These are phyloP conservation scores for Apus apus DNA, from an alignment of 2,113 vertebrate genomes.

Conservation along the genomic window DNA sequence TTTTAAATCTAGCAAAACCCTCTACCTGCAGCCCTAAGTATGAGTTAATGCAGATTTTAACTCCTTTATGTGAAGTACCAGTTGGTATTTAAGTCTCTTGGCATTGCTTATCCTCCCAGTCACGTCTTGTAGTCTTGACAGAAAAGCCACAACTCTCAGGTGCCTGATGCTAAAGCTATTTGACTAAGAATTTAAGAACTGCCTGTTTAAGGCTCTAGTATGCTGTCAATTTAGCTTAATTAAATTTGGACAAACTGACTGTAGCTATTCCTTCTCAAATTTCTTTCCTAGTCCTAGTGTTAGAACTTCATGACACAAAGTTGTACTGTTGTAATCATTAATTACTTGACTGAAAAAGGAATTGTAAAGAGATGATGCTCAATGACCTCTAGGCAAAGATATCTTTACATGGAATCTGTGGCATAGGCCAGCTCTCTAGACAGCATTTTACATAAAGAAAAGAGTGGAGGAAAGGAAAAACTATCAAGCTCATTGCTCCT, in stretches of 20 bases:
- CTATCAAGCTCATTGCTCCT: neutral
- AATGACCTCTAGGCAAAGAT: neutral
- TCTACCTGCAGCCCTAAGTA: neutral
- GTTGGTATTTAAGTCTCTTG: neutral
- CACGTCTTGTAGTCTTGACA: neutral
- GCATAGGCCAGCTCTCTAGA: neutral
- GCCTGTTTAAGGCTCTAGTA: neutral
- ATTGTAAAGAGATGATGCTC: neutral
- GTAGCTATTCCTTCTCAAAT: neutral
- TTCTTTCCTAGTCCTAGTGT: neutral
- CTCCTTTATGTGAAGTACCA: neutral
- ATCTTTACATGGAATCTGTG: neutral
- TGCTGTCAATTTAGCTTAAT: neutral
- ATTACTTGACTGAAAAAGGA: neutral
- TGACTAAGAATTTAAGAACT: neutral
- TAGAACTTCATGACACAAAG: neutral
- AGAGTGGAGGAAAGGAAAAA: neutral
- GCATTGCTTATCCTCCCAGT: neutral
- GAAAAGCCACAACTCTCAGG: neutral
- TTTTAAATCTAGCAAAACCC: neutral
- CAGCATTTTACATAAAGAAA: accelerated
- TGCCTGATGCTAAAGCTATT: neutral
- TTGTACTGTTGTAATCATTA: neutral
- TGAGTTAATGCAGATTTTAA: neutral
- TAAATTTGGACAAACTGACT: neutral